Evolutionary conservation across 1,140 invertebrate genomes (phyloP).

Genomic region (Acromyrmex charruanus): DNA sequence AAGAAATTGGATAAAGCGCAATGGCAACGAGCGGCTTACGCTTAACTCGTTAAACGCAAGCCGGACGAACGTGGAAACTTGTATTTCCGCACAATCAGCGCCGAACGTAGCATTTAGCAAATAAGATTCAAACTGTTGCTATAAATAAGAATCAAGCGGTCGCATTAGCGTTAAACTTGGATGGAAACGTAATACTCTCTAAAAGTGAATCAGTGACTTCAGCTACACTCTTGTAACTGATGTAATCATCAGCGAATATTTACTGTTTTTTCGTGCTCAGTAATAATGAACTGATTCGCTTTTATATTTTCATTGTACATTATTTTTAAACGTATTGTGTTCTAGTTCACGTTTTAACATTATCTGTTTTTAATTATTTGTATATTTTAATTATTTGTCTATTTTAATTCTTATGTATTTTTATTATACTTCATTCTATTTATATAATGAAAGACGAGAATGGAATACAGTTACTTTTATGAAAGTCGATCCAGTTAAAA

Average conservation of each 20-base stretch:
- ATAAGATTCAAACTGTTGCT: conserved; percentile 22
- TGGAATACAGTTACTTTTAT: not conserved
- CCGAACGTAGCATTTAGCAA: not conserved
- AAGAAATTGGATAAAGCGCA: conserved; percentile 53
- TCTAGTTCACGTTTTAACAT: not conserved
- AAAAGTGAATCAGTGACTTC: no score
- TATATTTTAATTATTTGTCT: not conserved
- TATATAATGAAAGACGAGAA: not conserved
- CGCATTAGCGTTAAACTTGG: not conserved
- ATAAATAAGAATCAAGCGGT: conserved; percentile 19
- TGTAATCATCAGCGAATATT: no score
- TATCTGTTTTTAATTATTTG: not conserved
- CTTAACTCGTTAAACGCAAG: conserved; percentile 49
- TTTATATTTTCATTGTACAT: not conserved
- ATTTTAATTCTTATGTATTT: not conserved
- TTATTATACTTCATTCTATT: not conserved
- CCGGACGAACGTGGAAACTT: conserved; percentile 40
- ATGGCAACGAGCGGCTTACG: conserved; percentile 51
- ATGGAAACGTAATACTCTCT: no score
- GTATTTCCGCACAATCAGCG: conserved; percentile 10
- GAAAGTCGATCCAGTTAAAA: not conserved
- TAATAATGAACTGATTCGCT: no score
- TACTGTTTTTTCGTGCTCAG: no score
- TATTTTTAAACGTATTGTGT: not conserved
- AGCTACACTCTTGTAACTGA: no score